A percentile compares a stretch with the other conserved stretches of the same genome.
phyloP scores from a whole-genome alignment of 2,888 invertebrate species.

The Smittia sp. region DNA sequence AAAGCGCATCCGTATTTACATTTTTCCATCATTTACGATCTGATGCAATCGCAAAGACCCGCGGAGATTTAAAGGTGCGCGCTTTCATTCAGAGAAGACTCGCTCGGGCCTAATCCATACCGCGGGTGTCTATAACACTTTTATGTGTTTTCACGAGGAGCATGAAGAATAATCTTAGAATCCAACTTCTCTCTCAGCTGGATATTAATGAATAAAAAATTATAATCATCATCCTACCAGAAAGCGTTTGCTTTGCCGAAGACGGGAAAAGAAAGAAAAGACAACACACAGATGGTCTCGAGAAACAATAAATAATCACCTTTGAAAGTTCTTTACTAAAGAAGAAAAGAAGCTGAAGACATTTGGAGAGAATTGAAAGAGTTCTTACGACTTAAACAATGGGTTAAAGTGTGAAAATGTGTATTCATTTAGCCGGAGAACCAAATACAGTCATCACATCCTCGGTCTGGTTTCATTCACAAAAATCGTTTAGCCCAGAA shows the following conservation, averaged over 20 bases:
- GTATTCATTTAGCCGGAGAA: conserved; percentile 18
- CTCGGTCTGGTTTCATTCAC: conserved; percentile 21
- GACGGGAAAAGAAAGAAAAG: neutral
- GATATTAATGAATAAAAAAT: conserved; percentile 41
- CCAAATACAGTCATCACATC: conserved; percentile 36
- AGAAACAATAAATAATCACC: conserved; percentile 40
- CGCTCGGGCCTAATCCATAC: neutral
- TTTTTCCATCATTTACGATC: neutral
- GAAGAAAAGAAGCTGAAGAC: conserved; percentile 2
- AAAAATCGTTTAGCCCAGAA: neutral
- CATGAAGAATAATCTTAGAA: conserved; percentile 32
- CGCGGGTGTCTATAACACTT: conserved; percentile 6
- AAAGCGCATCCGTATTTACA: conserved; percentile 36
- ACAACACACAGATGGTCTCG: neutral
- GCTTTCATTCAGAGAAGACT: conserved; percentile 20
- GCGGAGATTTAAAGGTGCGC: conserved; percentile 35
- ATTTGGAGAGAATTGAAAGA: neutral
- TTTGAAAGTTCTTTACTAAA: conserved; percentile 19
- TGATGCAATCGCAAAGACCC: conserved; percentile 5
- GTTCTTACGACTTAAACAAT: conserved; percentile 30
- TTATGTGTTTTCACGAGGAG: conserved; percentile 7
- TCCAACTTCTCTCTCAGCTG: conserved; percentile 24
- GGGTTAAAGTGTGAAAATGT: conserved; percentile 40
- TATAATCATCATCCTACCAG: conserved; percentile 37
- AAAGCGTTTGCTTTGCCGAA: neutral